Base-by-base conservation (phyloP, 2,888 invertebrate species). In the Drosophila kanekoi region DNA sequence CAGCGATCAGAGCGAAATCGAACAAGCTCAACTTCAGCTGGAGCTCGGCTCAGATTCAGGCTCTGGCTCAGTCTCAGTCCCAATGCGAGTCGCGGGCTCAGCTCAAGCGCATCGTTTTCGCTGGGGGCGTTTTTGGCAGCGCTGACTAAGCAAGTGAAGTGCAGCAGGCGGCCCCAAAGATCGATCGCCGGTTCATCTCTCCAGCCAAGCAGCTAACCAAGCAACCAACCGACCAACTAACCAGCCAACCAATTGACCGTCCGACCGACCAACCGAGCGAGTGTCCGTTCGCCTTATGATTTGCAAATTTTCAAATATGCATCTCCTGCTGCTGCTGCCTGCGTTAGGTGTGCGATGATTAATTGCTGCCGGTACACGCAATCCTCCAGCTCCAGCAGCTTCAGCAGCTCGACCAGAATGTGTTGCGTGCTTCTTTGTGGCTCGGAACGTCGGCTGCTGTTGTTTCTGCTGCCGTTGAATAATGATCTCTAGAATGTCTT, bases 401-500 rank as follows among this genome's bases (percentile, higher is more conserved):
- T n/a, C 53, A 54, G 9, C 53, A 54, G 20, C 23, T 23, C 20
- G 11, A 16, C 37, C 57, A 54, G 48, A 28, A 38, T 51, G 47
- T 45, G 60, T 71, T 76, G 76, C 81, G 79, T 79, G 79, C 65
- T 41, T 57, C 38, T 32, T 33, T 43, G 54, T 62, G 66, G 49
- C 71, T 66, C 59, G 51, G 48, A 23, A 23, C 37, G 56, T n/a
- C 44, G 28, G 41, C 45, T 45, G 68, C 44, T 63, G 64, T 16
- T 35, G 57, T 41, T 45, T 57, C 33, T 23, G 58, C 35, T 16
- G 67, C 62, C 48, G 45, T 78, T 88, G 88, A 88, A 87, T 89
- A 89, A 89, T 89, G 79, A 83, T 87, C 80, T 77, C 75, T 66
- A 79, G 85, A 81, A 85, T 89, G 89, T 89, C 87, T 85, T 88